A percentile compares a stretch with the other conserved stretches of the same genome.
phyloP scores from a whole-genome alignment of 2,113 vertebrate genomes.

The Cyanistes caeruleus region DNA sequence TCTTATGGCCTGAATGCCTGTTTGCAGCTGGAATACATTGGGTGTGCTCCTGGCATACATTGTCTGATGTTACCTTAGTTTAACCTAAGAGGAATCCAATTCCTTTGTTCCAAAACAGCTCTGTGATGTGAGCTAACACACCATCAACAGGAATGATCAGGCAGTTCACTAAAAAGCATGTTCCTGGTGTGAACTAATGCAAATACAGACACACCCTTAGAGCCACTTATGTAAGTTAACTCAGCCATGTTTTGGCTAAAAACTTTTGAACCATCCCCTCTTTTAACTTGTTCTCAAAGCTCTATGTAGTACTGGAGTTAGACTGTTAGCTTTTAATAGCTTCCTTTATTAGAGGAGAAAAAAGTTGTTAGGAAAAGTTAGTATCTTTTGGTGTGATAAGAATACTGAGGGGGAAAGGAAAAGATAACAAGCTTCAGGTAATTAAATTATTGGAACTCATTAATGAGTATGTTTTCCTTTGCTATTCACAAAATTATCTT shows the following conservation, averaged over 20 bases:
- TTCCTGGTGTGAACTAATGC: background rate
- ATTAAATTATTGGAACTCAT: background rate
- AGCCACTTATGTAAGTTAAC: background rate
- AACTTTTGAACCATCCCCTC: background rate
- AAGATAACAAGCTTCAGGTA: background rate
- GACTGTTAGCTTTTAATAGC: background rate
- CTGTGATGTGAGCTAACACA: background rate
- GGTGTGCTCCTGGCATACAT: background rate
- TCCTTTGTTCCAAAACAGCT: background rate
- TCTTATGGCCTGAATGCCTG: background rate
- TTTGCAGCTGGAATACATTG: background rate
- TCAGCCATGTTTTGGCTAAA: background rate
- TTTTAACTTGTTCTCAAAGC: background rate
- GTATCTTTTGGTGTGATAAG: background rate
- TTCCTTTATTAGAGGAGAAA: background rate
- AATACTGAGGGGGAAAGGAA: background rate
- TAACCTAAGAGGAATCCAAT: background rate
- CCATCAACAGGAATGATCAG: background rate
- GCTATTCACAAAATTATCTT: background rate
- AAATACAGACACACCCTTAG: background rate
- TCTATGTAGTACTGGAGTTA: background rate
- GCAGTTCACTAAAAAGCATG: background rate
- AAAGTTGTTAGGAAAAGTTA: background rate
- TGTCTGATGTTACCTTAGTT: background rate
- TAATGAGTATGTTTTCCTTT: background rate